Conservation (phyloP, 1,140 invertebrate genomes). For the Eurosta solidaginis region DNA sequence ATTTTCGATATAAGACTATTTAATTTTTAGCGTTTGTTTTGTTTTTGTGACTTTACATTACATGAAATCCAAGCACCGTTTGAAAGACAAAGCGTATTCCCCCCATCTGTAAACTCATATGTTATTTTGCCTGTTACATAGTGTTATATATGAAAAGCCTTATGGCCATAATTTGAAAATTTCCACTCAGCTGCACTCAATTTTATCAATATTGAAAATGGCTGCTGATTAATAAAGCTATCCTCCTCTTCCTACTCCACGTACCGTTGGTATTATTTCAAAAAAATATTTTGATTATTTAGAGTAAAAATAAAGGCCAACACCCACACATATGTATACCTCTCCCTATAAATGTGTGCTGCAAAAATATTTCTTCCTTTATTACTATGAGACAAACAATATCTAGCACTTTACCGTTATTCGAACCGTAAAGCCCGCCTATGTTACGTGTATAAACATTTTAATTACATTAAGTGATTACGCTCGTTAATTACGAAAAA, state of each 20-base stretch:
- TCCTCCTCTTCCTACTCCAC: background rate
- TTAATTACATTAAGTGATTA: constrained; percentile 28
- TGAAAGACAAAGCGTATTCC: too few relatives aligned
- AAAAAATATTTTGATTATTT: background rate
- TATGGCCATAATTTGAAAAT: too few relatives aligned
- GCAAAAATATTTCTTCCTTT: too few relatives aligned
- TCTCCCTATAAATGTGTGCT: too few relatives aligned
- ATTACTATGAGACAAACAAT: too few relatives aligned
- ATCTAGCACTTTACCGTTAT: background rate
- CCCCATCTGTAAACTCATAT: too few relatives aligned
- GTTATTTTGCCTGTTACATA: too few relatives aligned
- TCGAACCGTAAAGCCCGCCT: background rate
- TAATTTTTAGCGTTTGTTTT: too few relatives aligned
- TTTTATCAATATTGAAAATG: background rate
- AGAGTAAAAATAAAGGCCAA: background rate
- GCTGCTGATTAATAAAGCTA: background rate
- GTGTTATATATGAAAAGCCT: too few relatives aligned
- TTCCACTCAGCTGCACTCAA: constrained; percentile 1
- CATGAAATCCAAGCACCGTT: too few relatives aligned
- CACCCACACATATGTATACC: background rate
- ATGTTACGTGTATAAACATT: background rate
- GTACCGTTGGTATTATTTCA: background rate
- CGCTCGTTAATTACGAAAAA: constrained; percentile 22
- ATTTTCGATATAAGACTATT: too few relatives aligned
- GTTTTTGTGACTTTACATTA: too few relatives aligned